Conservation (phyloP, 1,140 invertebrate genomes). For the Bombus confusus region DNA sequence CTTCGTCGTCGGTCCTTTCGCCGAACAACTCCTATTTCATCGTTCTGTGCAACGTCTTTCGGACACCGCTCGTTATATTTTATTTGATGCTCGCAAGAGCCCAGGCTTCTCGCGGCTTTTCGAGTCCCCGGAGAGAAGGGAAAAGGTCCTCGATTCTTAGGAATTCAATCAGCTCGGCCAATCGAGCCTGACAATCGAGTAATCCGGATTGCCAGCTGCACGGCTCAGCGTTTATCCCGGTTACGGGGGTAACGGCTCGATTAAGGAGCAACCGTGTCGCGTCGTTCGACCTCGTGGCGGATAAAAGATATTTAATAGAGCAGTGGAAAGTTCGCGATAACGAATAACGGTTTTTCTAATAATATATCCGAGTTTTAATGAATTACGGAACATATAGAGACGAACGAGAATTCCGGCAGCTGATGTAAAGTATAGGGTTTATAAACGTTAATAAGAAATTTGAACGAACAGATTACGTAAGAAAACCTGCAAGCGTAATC, state of each 20-base stretch:
- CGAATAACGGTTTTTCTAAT: not conserved
- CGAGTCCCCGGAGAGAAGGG: conserved; percentile 14
- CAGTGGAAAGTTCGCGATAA: not conserved
- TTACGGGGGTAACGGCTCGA: not conserved
- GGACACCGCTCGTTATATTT: conserved; percentile 59
- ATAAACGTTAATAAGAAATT: not conserved
- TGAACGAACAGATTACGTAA: not conserved
- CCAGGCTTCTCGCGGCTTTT: conserved; percentile 7
- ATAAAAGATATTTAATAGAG: conserved; percentile 10
- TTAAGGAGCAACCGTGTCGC: conserved; percentile 12
- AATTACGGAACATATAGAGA: too few relatives aligned
- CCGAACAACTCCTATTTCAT: not conserved
- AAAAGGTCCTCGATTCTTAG: conserved; percentile 48
- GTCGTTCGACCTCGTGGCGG: not conserved
- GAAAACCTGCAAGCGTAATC: not conserved
- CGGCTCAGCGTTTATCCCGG: conserved; percentile 38
- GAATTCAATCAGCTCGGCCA: conserved; percentile 68
- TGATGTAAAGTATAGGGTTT: not conserved
- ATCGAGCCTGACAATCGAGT: conserved; percentile 67
- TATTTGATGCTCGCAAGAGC: conserved; percentile 49
- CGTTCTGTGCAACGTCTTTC: not conserved
- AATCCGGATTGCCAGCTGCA: conserved; percentile 52
- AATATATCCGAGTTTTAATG: too few relatives aligned
- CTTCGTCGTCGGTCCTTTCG: not conserved
- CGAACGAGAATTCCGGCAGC: not conserved